Percentiles rank a stretch among this genome's conserved stretches.
Conservation (phyloP, 2,888 invertebrate species). For the Digitonthophagus gazella region DNA sequence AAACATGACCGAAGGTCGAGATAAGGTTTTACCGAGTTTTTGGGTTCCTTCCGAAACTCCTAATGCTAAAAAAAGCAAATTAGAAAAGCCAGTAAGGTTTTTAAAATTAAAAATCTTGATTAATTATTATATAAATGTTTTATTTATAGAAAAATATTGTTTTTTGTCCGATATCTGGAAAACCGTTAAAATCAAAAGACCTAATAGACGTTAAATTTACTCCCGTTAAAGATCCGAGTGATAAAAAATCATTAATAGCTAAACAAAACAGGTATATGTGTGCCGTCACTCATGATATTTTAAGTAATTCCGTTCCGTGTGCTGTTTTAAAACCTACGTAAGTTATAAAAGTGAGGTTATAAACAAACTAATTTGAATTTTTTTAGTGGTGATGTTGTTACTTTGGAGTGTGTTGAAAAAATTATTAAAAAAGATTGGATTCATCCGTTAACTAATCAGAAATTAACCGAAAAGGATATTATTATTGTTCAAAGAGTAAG, state of each 20-base stretch:
- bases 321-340: conserved; percentile 88
- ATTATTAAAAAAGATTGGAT: conserved; percentile 95
- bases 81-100: conserved; percentile 70
- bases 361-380: conserved; percentile 22
- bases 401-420: conserved; percentile 94
- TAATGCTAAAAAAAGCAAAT: conserved; percentile 65
- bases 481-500: conserved; percentile 83
- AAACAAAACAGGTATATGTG: conserved; percentile 96
- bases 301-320: conserved; percentile 92
- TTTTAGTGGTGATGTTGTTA: conserved; percentile 89
- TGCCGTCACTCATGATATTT: conserved; percentile 92
- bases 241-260: conserved; percentile 80
- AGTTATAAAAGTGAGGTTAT: conserved; percentile 43
- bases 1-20: conserved; percentile 71
- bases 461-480: conserved; percentile 85
- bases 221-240: conserved; percentile 81
- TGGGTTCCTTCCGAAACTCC: conserved; percentile 96
- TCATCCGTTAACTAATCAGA: conserved; percentile 87
- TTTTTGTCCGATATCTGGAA: conserved; percentile 81
- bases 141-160: conserved; percentile 64
- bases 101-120: conserved; percentile 1
- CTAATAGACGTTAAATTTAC: conserved; percentile 92
- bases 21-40: conserved; percentile 87
- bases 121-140: conserved; percentile 15
- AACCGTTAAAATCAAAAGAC: conserved; percentile 86